A percentile compares a stretch with the other conserved stretches of the same genome.
These are phyloP conservation scores for Nipponia nippon DNA, from an alignment of 2,113 vertebrate genomes.

Conservation along the genomic window DNA sequence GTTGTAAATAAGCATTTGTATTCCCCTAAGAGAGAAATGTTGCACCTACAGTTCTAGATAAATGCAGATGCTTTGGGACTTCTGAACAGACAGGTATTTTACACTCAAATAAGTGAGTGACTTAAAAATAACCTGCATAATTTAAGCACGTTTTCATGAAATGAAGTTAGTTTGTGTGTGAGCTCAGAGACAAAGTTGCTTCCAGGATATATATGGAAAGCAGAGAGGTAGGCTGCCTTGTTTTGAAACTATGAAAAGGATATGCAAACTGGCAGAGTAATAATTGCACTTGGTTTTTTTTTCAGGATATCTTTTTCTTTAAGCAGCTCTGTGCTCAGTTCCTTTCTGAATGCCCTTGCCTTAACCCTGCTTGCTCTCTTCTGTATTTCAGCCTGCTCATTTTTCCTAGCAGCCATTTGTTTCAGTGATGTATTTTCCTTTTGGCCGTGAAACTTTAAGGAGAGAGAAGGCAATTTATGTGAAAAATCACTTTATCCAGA, in stretches of 20 bases:
- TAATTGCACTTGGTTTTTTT: not conserved
- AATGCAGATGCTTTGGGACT: not conserved
- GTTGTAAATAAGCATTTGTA: not conserved
- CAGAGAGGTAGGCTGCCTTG: not conserved
- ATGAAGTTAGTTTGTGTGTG: not conserved
- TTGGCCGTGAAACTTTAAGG: conserved; percentile 31
- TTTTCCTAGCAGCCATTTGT: conserved; percentile 43
- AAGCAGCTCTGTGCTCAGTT: not conserved
- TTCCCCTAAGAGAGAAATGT: not conserved
- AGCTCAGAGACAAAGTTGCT: not conserved
- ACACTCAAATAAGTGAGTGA: not conserved
- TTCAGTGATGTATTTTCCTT: conserved; percentile 56
- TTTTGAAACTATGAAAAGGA: not conserved
- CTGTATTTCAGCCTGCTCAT: not conserved
- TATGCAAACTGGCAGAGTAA: not conserved
- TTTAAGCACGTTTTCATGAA: not conserved
- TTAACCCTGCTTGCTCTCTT: not conserved
- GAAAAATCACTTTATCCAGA: conserved; percentile 62
- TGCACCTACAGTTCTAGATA: not conserved
- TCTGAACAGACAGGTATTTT: not conserved
- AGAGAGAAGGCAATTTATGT: conserved; percentile 55
- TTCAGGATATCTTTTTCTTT: not conserved
- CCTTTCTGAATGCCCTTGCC: not conserved
- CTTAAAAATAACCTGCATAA: not conserved
- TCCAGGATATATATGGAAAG: not conserved